A percentile compares a stretch with the other conserved stretches of the same genome.
Conservation (phyloP, 2,113 vertebrate genomes). For the Globicephala melas region DNA sequence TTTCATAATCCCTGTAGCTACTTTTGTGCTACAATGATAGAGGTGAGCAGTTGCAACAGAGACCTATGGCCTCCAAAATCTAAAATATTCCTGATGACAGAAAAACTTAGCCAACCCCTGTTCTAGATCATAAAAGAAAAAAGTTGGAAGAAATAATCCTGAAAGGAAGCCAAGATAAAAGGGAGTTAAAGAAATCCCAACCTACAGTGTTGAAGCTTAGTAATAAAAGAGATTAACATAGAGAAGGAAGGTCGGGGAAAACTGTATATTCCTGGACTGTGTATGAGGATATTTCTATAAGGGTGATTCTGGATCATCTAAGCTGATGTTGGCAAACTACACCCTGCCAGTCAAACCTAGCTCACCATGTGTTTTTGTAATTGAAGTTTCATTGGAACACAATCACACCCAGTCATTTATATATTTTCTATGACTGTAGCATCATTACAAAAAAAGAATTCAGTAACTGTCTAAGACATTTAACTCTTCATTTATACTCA, state of each 20-base stretch:
- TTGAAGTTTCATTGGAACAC: not conserved
- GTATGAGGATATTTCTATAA: not conserved
- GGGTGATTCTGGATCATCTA: not conserved
- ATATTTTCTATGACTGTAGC: not conserved
- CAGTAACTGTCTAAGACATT: not conserved
- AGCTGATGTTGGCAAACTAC: not conserved
- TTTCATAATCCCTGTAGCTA: not conserved
- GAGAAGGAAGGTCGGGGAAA: not conserved
- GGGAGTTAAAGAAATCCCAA: not conserved
- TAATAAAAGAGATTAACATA: not conserved
- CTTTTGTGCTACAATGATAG: not conserved
- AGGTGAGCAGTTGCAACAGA: not conserved
- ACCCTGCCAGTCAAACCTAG: not conserved
- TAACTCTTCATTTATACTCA: not conserved
- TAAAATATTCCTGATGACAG: not conserved
- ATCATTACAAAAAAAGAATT: not conserved
- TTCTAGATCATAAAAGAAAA: not conserved
- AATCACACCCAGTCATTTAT: not conserved
- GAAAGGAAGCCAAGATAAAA: not conserved
- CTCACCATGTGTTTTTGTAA: not conserved
- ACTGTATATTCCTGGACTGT: not conserved
- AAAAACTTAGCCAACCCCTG: not conserved
- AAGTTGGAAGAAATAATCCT: not conserved
- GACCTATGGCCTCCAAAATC: not conserved
- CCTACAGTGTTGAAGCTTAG: not conserved